A percentile compares a stretch with the other conserved stretches of the same genome.
phyloP scores from a whole-genome alignment of 2,888 invertebrate species.

The Lasioglossum leucozonium region DNA sequence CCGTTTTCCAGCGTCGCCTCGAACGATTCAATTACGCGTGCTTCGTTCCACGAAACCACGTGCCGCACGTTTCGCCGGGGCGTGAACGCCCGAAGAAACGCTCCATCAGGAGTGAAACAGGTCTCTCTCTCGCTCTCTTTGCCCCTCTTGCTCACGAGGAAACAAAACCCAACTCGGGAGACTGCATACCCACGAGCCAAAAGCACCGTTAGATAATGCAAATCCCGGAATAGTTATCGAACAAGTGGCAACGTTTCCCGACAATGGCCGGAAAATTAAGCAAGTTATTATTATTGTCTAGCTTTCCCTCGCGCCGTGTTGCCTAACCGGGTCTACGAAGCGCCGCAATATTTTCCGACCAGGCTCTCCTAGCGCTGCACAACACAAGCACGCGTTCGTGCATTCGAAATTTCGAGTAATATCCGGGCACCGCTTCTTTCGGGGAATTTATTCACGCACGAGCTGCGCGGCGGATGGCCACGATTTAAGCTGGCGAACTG shows the following conservation, averaged over 20 bases:
- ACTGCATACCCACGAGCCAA: background rate
- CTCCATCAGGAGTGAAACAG: background rate
- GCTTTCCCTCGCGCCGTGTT: constrained; percentile 21
- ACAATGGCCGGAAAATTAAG: constrained; percentile 56
- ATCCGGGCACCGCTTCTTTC: background rate
- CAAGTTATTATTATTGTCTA: constrained; percentile 54
- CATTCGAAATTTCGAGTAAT: background rate
- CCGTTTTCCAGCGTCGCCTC: no score
- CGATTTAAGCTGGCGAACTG: background rate
- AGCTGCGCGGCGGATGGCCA: background rate
- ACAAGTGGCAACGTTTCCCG: constrained; percentile 49
- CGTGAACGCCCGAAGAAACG: constrained; percentile 24
- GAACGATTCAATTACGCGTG: background rate
- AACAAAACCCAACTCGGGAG: constrained; percentile 16
- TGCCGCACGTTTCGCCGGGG: background rate
- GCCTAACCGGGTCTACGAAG: constrained; percentile 29
- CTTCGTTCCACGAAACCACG: background rate
- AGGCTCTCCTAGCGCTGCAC: background rate
- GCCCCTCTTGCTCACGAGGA: background rate
- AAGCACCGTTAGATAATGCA: constrained; percentile 41
- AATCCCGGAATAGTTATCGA: constrained; percentile 53
- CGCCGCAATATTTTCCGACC: constrained; percentile 14
- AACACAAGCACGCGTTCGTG: background rate
- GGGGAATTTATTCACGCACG: background rate
- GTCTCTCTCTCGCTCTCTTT: background rate